A percentile compares a stretch with the other conserved stretches of the same genome.
These are phyloP conservation scores for Sebastes oblongus DNA, from an alignment of 2,797 vertebrate species.

Conservation along the genomic window DNA sequence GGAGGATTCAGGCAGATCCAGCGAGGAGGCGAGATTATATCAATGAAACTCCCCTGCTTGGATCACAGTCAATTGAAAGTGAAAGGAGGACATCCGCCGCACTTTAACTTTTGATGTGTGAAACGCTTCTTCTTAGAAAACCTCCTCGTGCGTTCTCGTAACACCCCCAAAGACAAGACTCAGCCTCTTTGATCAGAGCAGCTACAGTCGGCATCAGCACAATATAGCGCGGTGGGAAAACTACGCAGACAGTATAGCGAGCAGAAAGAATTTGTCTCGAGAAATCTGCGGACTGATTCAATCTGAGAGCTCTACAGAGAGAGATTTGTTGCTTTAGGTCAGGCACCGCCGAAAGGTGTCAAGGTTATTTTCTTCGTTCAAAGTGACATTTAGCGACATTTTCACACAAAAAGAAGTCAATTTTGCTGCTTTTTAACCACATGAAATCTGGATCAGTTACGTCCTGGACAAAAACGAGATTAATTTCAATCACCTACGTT, in stretches of 20 bases:
- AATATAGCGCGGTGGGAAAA: not conserved
- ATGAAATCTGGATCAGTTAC: not conserved
- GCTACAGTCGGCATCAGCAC: slow-evolving; percentile 18
- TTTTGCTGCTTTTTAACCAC: not conserved
- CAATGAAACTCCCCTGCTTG: slow-evolving; percentile 40
- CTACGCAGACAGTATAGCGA: not conserved
- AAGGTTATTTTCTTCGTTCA: not conserved
- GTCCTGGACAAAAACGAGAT: not conserved
- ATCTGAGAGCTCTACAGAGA: not conserved
- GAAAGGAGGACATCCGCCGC: slow-evolving; percentile 43
- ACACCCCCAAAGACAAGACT: slow-evolving; percentile 27
- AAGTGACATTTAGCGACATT: not conserved
- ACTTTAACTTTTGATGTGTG: slow-evolving; percentile 56
- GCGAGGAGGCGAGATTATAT: slow-evolving; percentile 36
- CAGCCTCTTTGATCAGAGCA: slow-evolving; percentile 52
- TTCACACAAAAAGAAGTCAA: not conserved
- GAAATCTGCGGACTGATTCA: slow-evolving; percentile 23
- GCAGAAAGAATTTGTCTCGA: not conserved
- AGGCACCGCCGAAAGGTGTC: not conserved
- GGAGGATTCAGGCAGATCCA: slow-evolving; percentile 24
- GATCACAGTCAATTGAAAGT: slow-evolving; percentile 56
- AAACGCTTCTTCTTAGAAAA: slow-evolving; percentile 40
- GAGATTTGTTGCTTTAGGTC: not conserved
- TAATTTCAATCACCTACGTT: not conserved
- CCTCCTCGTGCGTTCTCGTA: slow-evolving; percentile 27